Evolutionary conservation across 2,797 vertebrate genomes (phyloP).

Genomic region (Taenioides sp.): DNA sequence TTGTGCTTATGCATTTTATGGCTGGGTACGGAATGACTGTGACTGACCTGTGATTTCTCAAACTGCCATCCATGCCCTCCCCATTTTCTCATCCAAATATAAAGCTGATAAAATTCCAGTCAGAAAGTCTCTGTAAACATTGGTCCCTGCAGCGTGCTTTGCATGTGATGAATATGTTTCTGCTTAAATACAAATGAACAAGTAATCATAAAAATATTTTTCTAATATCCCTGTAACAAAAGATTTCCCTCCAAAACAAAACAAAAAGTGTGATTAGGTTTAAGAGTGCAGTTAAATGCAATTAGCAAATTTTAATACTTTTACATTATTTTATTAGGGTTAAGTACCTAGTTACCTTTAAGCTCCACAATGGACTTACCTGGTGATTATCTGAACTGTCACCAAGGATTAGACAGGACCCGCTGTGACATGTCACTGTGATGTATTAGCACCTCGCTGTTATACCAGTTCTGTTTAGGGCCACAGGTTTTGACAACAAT

Average conservation of each 20-base stretch:
- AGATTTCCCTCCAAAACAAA: constrained; percentile 54
- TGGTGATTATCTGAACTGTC: constrained; percentile 53
- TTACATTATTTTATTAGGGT: background rate
- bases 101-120: constrained; percentile 72
- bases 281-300: background rate
- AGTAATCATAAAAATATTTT: no score
- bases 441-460: constrained; percentile 38
- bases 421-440: constrained; percentile 53
- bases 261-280: background rate
- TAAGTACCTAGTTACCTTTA: constrained; percentile 12
- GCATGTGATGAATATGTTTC: constrained; percentile 36
- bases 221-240: constrained; percentile 45
- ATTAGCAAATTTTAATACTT: background rate
- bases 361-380: constrained; percentile 36
- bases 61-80: constrained; percentile 38
- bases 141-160: constrained; percentile 33
- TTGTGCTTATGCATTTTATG: constrained; percentile 25
- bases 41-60: constrained; percentile 68
- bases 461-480: constrained; percentile 32
- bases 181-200: constrained; percentile 48
- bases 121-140: constrained; percentile 51
- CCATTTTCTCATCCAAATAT: constrained; percentile 69
- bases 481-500: constrained; percentile 18
- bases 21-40: constrained; percentile 47
- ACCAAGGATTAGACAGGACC: constrained; percentile 39